Conservation (phyloP, 2,888 invertebrate genomes). For the Eristalinus sepulchralis region DNA sequence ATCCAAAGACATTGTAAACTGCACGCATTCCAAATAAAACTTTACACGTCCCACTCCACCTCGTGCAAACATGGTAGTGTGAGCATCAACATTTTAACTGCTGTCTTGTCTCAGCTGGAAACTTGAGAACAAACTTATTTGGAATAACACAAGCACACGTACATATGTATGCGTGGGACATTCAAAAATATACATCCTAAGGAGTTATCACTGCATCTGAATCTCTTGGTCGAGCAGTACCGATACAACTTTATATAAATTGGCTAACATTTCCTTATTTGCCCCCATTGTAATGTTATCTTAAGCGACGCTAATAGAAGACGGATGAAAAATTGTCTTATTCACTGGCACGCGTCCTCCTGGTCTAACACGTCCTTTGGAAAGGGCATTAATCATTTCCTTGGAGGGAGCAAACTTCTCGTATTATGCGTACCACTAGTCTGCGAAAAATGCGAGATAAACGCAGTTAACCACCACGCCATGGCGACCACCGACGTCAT, state of each 20-base stretch:
- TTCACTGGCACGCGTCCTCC: conserved; percentile 9
- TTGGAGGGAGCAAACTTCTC: conserved; percentile 52
- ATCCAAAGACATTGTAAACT: conserved; percentile 52
- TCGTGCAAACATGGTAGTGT: not conserved
- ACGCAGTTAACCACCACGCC: too few species aligned
- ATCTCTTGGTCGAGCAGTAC: not conserved
- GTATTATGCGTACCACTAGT: too few species aligned
- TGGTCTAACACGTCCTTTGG: conserved; percentile 37
- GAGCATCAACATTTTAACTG: not conserved
- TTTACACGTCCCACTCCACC: conserved; percentile 21
- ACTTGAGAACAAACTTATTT: not conserved
- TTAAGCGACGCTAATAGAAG: not conserved
- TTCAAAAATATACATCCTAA: too few species aligned
- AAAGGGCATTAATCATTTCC: conserved; percentile 52
- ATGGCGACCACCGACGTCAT: too few species aligned
- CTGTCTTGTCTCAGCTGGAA: not conserved
- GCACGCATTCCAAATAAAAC: conserved; percentile 58
- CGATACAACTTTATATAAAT: conserved; percentile 54
- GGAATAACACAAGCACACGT: too few species aligned
- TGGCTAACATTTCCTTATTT: not conserved
- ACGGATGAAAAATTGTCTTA: not conserved
- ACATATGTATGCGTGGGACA: too few species aligned
- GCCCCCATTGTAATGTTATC: not conserved
- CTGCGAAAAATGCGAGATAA: too few species aligned
- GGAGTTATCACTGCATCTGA: conserved; percentile 18